Conservation (phyloP, 2,888 invertebrate genomes). For the Sepiola atlantica region DNA sequence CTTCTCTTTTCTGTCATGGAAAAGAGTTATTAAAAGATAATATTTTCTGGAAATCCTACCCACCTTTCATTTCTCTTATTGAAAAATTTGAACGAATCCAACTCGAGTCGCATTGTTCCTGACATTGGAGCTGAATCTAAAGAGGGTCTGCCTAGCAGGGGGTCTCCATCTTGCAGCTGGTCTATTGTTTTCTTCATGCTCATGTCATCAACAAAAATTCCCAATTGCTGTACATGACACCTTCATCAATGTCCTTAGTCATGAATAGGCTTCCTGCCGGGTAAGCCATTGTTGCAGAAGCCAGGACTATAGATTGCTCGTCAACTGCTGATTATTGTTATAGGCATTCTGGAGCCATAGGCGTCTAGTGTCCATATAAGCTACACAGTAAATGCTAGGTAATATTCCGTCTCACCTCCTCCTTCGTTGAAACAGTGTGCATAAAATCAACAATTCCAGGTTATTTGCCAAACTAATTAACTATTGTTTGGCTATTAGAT, state of each 20-base stretch:
- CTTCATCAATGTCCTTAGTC: constrained; percentile 32
- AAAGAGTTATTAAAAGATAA: constrained; percentile 19
- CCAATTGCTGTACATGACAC: constrained; percentile 20
- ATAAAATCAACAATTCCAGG: neutral
- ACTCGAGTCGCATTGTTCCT: neutral
- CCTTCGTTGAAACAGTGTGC: neutral
- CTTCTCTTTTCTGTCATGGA: constrained; percentile 19
- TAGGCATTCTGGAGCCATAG: neutral
- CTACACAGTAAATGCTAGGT: neutral
- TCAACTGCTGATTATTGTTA: constrained; percentile 32
- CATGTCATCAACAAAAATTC: constrained; percentile 13
- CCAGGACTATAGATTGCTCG: neutral
- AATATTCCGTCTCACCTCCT: neutral
- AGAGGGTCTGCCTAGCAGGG: neutral
- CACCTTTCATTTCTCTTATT: constrained; percentile 6
- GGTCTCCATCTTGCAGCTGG: constrained; percentile 19
- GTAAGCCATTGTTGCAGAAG: constrained; percentile 32
- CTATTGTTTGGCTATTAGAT: neutral
- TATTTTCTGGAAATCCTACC: neutral
- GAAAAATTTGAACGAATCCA: constrained; percentile 9
- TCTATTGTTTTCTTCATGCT: constrained; percentile 20
- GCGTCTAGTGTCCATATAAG: neutral
- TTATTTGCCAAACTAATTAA: neutral
- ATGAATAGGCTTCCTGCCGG: neutral
- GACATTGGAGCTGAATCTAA: neutral